These are phyloP conservation scores for Vimba vimba DNA, from an alignment of 2,113 vertebrate species.

Conservation along the genomic window DNA sequence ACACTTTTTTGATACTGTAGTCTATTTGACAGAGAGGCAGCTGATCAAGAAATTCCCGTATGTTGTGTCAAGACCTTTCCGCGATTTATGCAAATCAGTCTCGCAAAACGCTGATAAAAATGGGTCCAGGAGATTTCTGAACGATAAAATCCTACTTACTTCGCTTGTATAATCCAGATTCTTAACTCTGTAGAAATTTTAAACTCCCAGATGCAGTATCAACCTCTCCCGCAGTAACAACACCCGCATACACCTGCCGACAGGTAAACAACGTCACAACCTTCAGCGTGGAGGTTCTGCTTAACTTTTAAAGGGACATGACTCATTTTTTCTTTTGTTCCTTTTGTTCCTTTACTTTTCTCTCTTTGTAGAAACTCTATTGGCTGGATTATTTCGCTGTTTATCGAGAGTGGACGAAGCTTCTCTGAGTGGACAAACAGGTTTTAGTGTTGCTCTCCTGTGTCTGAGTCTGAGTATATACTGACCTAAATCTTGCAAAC, in stretches of 20 bases:
- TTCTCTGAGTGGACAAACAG: not conserved
- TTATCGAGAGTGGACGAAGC: not conserved
- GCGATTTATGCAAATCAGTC: constrained; percentile 21
- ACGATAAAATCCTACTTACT: not conserved
- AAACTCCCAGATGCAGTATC: not conserved
- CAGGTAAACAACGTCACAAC: constrained; percentile 54
- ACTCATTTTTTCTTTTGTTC: not conserved
- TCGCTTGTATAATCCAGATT: not conserved
- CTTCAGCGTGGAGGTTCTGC: constrained; percentile 4
- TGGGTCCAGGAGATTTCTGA: not conserved
- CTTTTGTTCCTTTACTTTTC: no score
- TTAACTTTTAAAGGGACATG: constrained; percentile 49
- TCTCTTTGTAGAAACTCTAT: no score
- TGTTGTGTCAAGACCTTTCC: not conserved
- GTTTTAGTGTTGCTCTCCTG: not conserved
- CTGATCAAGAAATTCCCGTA: not conserved
- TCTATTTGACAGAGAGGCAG: no score
- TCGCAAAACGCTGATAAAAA: not conserved
- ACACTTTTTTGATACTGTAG: not conserved
- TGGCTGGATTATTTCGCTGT: not conserved
- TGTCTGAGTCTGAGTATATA: no score
- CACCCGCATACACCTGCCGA: constrained; percentile 42
- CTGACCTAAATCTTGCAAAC: not conserved
- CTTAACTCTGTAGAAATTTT: not conserved
- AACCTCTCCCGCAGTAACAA: not conserved